Evolutionary conservation across 2,888 invertebrate species (phyloP), one percentile per base, ranked within the genome.

Genomic region (Cheiracanthium punctorium): DNA sequence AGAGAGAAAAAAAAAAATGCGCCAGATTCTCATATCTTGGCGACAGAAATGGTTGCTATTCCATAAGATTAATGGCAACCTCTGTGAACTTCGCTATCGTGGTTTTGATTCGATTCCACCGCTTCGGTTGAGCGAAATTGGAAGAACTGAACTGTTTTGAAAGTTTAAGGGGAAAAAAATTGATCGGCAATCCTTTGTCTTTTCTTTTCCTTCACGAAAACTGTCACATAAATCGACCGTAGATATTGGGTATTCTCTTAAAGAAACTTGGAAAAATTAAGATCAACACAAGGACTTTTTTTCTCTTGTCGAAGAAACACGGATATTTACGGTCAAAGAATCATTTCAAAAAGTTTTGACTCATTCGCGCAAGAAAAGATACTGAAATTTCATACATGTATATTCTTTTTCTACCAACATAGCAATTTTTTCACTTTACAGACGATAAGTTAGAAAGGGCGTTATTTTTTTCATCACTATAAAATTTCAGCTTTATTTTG

Each of bases 31-130:
- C 48, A 58, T 71, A 37, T 12, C 70, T 79, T 70, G 69, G 52
- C 70, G 82, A 82, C 75, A 69, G 52, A 79, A 80, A 81, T 74
- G 74, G 81, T 58, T 29, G 82, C 81, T 37, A 37, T 32, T 30
- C 37, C n/a, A 29, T 28, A 82, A 75, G 82, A 82, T 82, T 48
- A 82, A 82, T 82, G 75, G 75, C 69, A 74, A 79, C 58, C 58
- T 58, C 58, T 58, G 58, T 58, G 58, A 79, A 64, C 69, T 74
- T 41, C 20, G 52, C 75, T 75, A 82, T 82, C 75, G 69, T 32
- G 73, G 67, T 82, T 82, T 75, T 82, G 64, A 69, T 80, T 80
- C 65, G 65, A 80, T 64, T 65, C 32, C 32, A 17, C 28, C 65
- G 65, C 43, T 73, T 80, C 41, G 37, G 30, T 29, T 37, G 52